Conservation (phyloP, 2,888 invertebrate genomes). For the Taenaris catops region DNA sequence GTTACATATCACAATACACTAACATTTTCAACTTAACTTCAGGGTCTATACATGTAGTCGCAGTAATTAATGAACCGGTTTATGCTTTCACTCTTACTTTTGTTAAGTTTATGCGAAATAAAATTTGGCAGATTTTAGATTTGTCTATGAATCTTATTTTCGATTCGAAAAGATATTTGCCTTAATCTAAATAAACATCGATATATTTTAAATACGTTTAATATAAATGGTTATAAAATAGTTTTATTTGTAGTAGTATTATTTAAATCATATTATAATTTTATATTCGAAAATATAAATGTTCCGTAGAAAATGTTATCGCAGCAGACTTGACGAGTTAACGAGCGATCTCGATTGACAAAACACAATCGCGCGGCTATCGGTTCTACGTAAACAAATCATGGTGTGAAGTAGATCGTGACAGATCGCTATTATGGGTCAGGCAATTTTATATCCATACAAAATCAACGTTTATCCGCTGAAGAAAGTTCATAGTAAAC, state of each 20-base stretch:
- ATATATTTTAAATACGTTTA: too few species aligned
- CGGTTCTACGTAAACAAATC: constrained; percentile 30
- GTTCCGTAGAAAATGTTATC: too few species aligned
- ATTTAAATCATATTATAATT: too few species aligned
- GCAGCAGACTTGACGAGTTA: neutral
- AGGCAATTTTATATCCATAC: constrained; percentile 42
- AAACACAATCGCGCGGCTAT: constrained; percentile 2
- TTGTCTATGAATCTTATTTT: too few species aligned
- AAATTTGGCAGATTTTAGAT: neutral
- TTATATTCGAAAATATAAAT: too few species aligned
- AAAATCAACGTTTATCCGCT: constrained; percentile 31
- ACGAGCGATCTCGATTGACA: constrained; percentile 5
- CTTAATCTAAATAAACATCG: too few species aligned
- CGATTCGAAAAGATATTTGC: too few species aligned
- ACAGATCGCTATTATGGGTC: constrained; percentile 67
- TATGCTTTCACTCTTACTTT: constrained; percentile 5
- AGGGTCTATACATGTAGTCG: too few species aligned
- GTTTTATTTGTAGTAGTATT: too few species aligned
- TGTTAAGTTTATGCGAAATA: neutral
- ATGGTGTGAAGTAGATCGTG: constrained; percentile 63
- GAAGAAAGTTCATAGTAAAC: constrained; percentile 37
- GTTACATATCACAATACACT: too few species aligned
- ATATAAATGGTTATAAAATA: too few species aligned
- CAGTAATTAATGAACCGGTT: constrained; percentile 3
- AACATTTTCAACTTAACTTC: too few species aligned